These are phyloP conservation scores for Drosophila bocki DNA, from an alignment of 1,140 invertebrate genomes.

Conservation along the genomic window DNA sequence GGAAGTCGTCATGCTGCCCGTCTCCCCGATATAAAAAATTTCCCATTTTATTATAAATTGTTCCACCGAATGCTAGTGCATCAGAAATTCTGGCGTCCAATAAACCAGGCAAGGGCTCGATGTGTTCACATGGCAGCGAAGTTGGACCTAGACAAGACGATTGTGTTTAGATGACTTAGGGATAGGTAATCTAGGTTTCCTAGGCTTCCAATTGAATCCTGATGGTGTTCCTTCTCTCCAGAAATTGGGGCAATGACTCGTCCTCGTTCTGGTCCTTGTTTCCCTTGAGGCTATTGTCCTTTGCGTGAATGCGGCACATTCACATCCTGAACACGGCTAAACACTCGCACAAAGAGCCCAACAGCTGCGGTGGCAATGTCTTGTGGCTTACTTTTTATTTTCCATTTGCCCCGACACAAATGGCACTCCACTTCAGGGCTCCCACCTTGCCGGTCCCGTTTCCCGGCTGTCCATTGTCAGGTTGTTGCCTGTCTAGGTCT, in stretches of 20 bases:
- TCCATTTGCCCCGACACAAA: conserved; percentile 42
- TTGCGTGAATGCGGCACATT: conserved; percentile 35
- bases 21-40: conserved; percentile 23
- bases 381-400: conserved; percentile 66
- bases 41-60: conserved; percentile 14
- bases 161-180: not conserved
- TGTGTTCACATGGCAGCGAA: conserved; percentile 15
- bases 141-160: conserved; percentile 6
- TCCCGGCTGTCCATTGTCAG: conserved; percentile 63
- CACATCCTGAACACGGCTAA: conserved; percentile 31
- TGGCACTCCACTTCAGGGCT: conserved; percentile 31
- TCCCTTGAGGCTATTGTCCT: conserved; percentile 43
- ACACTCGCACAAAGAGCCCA: conserved; percentile 57
- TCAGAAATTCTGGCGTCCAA: conserved; percentile 19
- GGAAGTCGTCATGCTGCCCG: conserved; percentile 17
- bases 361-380: conserved; percentile 29
- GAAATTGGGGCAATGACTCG: conserved; percentile 50
- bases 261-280: conserved; percentile 23
- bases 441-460: conserved; percentile 18
- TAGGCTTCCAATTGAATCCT: not conserved
- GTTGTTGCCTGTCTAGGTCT: conserved; percentile 77
- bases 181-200: not conserved
- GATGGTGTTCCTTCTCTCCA: not conserved
- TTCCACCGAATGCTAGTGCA: conserved; percentile 22
- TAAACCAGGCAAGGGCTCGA: conserved; percentile 18